phyloP scores from a whole-genome alignment of 2,888 invertebrate species.

The Calliopum simillimum region DNA sequence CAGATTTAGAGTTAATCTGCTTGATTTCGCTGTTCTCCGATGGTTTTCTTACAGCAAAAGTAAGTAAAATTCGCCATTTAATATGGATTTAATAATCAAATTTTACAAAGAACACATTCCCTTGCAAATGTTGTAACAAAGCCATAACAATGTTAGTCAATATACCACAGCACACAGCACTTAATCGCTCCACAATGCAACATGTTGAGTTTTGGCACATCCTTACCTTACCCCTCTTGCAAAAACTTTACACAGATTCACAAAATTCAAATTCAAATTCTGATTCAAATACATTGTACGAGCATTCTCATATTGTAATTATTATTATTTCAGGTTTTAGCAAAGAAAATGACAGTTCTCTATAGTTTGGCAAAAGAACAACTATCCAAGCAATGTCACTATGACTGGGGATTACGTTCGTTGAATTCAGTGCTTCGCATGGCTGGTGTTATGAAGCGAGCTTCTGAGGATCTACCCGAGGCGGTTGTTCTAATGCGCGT shows the following conservation, averaged over 20 bases:
- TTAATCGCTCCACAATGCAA: background rate
- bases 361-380: constrained; percentile 89
- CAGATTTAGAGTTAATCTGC: constrained; percentile 92
- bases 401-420: constrained; percentile 93
- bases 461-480: constrained; percentile 83
- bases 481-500: constrained; percentile 91
- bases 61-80: constrained; percentile 57
- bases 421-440: constrained; percentile 91
- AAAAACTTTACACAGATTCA: constrained; percentile 6
- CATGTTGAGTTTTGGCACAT: background rate
- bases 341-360: constrained; percentile 93
- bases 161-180: background rate
- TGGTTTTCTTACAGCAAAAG: constrained; percentile 90
- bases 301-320: constrained; percentile 2
- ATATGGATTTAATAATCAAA: constrained; percentile 4
- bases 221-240: background rate
- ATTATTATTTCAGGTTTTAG: constrained; percentile 71
- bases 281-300: constrained; percentile 18
- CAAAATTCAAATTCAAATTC: too few relatives aligned
- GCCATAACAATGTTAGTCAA: constrained; percentile 12
- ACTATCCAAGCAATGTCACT: constrained; percentile 91
- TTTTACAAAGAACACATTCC: background rate
- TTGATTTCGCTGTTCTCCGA: constrained; percentile 92
- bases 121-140: constrained; percentile 19
- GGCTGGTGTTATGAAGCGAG: constrained; percentile 88